Evolutionary conservation across 2,888 invertebrate genomes (phyloP), one percentile per base, ranked within the genome.

Genomic region (Parapristionchus giblindavisi): DNA sequence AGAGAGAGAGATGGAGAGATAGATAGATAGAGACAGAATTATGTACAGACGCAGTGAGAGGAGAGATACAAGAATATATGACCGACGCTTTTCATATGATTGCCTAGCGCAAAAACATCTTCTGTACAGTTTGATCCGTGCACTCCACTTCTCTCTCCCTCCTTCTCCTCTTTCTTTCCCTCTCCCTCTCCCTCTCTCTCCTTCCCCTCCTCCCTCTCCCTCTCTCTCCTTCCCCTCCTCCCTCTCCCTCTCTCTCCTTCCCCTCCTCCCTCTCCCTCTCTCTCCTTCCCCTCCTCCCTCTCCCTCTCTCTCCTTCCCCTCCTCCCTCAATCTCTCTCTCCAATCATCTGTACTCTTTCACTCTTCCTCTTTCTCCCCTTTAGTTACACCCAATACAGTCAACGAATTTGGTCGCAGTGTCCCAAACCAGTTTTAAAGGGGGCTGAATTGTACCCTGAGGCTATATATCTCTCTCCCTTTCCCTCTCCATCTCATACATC

Each of bases 301-400:
- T 36, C 60, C 38, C 60, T 61, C 5, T 24, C 43, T 29, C 61
- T 34, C 34, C 60, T 61, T 34, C 58, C 36, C 61, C 24, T 38
- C 38, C 24, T 63, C 36, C 63, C 43, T 63, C 63, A 63, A 43
- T 63, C 63, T 38, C 63, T 27, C 27, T 63, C 63, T 63, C 40
- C 43, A 43, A 43, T 63, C 43, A 63, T 63, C 63, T 43, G 24
- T 34, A 38, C 21, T 38, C 38, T 38, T 32, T 32, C 58, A 3
- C 58, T 60, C n/a, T 36, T 58, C 32, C 63, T 63, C 63, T 63
- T 11, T 24, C 43, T 63, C 63, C 43, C 40, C 43, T 24, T 21
- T 43, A 40, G 27, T 63, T 43, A 43, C 43, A 17, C 43, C 52
- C 63, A 43, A 24, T 40, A 14, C 38, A 27, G 29, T 63, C 61